These are phyloP conservation scores for Physocephala rufipes DNA, from an alignment of 2,888 invertebrate species.

Conservation along the genomic window DNA sequence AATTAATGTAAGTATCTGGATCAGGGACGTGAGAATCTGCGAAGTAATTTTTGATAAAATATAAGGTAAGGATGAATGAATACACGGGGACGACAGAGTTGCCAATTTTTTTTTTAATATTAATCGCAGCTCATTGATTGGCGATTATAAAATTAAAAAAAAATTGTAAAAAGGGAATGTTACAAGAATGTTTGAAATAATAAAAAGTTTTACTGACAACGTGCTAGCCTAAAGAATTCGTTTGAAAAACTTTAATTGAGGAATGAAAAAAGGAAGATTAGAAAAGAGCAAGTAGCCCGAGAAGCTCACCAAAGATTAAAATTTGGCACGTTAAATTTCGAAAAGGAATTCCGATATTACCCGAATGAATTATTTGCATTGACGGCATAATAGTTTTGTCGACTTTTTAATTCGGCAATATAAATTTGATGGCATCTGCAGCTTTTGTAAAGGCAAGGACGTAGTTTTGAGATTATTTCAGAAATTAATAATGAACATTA, in stretches of 20 bases:
- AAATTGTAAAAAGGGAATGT: too few species aligned
- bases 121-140: not conserved
- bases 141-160: too few species aligned
- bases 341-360: not conserved
- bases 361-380: constrained; percentile 54
- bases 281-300: constrained; percentile 10
- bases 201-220: not conserved
- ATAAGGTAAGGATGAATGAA: not conserved
- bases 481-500: not conserved
- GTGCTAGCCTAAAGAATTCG: not conserved
- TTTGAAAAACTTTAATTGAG: not conserved
- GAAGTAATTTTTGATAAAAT: not conserved
- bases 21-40: too few species aligned
- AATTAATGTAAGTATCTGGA: not conserved
- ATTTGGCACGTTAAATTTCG: not conserved
- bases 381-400: constrained; percentile 62
- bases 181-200: too few species aligned
- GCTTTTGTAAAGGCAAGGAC: constrained; percentile 44
- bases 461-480: not conserved
- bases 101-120: not conserved
- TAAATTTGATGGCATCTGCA: constrained; percentile 62
- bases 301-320: constrained; percentile 28
- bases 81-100: not conserved
- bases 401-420: constrained; percentile 58
- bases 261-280: not conserved